Base-by-base conservation (phyloP, 2,888 invertebrate genomes). In the Drosophila leonis region DNA sequence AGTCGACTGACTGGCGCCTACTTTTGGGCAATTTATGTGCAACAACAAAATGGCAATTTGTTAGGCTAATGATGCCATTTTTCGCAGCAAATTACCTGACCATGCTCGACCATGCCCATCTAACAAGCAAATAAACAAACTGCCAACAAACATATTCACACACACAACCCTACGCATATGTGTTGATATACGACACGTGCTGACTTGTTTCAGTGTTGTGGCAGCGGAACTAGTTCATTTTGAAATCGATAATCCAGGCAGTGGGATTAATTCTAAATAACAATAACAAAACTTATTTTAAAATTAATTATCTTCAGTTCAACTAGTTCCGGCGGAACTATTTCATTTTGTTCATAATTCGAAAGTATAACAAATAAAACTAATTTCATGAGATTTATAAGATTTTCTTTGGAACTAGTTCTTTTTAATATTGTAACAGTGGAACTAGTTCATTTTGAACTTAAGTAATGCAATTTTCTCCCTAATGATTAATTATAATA, bases 1-100 rank as follows among this genome's bases (percentile, higher is more conserved):
- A 27, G 27, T 12, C 13, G 31, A 1, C 31, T 7, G 2, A 13
- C 29, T 42, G 56, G 15, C 41, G 66, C 65, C 64, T 60, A 60
- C 72, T 70, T 64, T 69, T 72, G 0, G 69, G 59, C 76, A 59
- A 80, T 88, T 85, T 83, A 85, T 80, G 77, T 54, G 61, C 70
- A 75, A 67, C 78, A 88, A 70, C 74, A 76, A 82, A 82, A 71
- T 79, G 72, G 67, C 82, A 79, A 86, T 88, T 86, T 86, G 87
- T 86, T 86, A 68, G 56, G 72, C 80, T 88, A 86, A 86, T 83
- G 82, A 82, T 83, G 85, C 80, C 75, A 88, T 86, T 86, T 86
- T 86, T 86, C 84, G 71, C 52, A 67, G 73, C 80, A 87, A 85
- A 86, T 86, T 88, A 88, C 87, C 87, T 86, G 82, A 57, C 75